Conservation (phyloP, 2,888 invertebrate genomes). For the Oxycera nigricornis region DNA sequence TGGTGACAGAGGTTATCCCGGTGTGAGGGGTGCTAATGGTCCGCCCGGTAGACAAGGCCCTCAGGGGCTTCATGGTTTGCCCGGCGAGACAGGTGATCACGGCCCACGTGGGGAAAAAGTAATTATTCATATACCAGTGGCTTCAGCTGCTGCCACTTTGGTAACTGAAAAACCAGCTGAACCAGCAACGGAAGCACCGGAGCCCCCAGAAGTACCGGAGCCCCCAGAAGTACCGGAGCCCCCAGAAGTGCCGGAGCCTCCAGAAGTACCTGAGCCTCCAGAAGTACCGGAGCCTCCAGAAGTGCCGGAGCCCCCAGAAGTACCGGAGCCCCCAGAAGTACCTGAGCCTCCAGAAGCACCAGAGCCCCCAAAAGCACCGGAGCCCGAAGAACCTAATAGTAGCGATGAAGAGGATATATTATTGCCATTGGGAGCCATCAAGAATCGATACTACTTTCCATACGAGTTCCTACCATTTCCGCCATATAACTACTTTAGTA, state of each 20-base stretch:
- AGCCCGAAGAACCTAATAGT: not conserved
- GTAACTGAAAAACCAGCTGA: not conserved
- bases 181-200: not conserved
- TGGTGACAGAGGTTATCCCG: not conserved
- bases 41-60: not conserved
- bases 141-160: too few relatives aligned
- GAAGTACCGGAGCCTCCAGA: not conserved
- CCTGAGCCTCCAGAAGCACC: not conserved
- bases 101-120: conserved; percentile 7
- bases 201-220: not conserved
- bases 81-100: not conserved
- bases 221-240: not conserved
- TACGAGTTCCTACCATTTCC: not conserved
- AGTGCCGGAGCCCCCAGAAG: conserved; percentile 5
- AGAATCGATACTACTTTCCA: not conserved
- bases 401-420: not conserved
- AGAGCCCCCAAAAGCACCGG: not conserved
- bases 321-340: not conserved
- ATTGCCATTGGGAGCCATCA: not conserved
- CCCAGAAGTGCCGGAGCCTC: not conserved
- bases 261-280: not conserved
- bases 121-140: conserved; percentile 4
- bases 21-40: not conserved
- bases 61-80: not conserved
- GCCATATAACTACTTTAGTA: not conserved